These are phyloP conservation scores for Leuciscus idus DNA, from an alignment of 2,113 vertebrate genomes.

Conservation along the genomic window DNA sequence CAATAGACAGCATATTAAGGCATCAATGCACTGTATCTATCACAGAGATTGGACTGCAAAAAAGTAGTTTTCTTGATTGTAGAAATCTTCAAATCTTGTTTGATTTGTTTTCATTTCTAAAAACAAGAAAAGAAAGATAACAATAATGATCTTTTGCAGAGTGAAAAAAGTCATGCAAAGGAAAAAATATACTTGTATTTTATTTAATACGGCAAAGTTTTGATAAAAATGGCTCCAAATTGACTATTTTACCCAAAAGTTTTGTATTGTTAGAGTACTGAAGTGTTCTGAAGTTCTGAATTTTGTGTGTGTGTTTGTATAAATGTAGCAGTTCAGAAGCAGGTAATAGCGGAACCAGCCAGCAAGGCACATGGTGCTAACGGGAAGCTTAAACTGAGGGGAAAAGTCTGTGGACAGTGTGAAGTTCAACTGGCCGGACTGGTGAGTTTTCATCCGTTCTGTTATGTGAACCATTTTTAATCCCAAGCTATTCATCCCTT, in stretches of 20 bases:
- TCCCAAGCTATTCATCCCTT: background rate
- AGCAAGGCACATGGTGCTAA: conserved; percentile 43
- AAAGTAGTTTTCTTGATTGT: background rate
- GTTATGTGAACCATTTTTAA: background rate
- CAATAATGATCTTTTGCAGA: background rate
- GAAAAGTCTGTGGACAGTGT: conserved; percentile 73
- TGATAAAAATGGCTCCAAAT: background rate
- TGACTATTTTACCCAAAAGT: background rate
- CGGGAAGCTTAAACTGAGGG: conserved; percentile 70
- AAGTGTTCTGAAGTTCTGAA: background rate
- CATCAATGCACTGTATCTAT: background rate
- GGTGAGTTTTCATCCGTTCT: conserved; percentile 69
- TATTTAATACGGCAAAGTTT: background rate
- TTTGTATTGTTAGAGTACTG: background rate
- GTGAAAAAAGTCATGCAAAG: background rate
- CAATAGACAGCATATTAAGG: background rate
- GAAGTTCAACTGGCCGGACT: conserved; percentile 75
- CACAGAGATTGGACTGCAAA: background rate
- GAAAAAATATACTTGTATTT: background rate
- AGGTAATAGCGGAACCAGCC: conserved; percentile 34
- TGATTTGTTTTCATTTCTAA: background rate
- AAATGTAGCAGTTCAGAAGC: conserved; percentile 66
- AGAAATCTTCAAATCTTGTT: too few species aligned
- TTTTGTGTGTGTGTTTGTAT: conserved; percentile 21
- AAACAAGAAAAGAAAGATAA: background rate